Base-by-base conservation (phyloP, 2,888 invertebrate genomes). In the Sphecodes monilicornis region DNA sequence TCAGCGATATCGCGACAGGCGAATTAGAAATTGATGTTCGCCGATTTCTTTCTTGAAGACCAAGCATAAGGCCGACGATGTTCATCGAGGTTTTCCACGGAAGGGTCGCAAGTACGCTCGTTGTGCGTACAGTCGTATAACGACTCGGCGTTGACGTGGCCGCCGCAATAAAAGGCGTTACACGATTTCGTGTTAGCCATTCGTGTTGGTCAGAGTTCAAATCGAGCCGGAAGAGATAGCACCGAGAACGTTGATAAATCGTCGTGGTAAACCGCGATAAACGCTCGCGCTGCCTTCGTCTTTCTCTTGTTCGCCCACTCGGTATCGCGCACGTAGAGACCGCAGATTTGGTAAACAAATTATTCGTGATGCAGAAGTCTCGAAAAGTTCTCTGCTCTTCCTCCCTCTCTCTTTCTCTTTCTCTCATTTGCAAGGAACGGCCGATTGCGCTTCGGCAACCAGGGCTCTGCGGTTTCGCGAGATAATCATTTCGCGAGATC, bases 311-410 rank as follows among this genome's bases (percentile, higher is more conserved):
- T 80, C 81, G 74, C 77, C 80, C 66, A 68, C 71, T 77, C 71
- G 72, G 70, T 86, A 89, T 89, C 88, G 84, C 73, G 70, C 86
- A 83, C 85, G 83, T 85, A 80, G 84, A 80, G 76, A 84, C 88
- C 86, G 78, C 86, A 88, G 86, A 90, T 89, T 89, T 90, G 90
- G 89, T 89, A 90, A 89, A 89, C 89, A 89, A 89, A 89, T 89
- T 89, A 89, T 89, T 90, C 88, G 76, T 80, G 75, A 82, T 86
- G 85, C 80, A 84, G 74, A 77, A 79, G 72, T 83, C 78, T 82
- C 82, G 85, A 68, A 74, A 73, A 83, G 72, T 69, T 78, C 18
- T 60, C 60, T 32, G 16, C n/a, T 3, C 3, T 50, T 22, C 10
- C 50, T n/a, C 50, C n/a, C 10, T n/a, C 50, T 8, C 41, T 41